Conservation (phyloP, 2,888 invertebrate species). For the Hipparchia sbordonii region DNA sequence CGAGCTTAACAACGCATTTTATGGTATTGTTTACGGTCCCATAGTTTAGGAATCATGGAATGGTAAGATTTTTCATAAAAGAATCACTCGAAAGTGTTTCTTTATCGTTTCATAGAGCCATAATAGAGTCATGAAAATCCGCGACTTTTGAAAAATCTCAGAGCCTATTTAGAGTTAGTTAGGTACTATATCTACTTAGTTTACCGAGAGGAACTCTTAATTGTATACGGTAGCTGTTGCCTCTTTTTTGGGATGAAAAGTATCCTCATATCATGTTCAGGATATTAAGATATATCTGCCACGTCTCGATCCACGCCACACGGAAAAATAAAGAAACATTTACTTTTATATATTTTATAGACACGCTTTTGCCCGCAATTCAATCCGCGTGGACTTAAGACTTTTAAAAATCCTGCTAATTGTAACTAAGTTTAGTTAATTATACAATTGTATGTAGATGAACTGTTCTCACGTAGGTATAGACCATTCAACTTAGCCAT, state of each 20-base stretch:
- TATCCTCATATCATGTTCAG: too few species aligned
- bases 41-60: conserved; percentile 1
- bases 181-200: too few species aligned
- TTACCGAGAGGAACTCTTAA: too few species aligned
- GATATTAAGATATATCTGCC: too few species aligned
- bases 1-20: conserved; percentile 3
- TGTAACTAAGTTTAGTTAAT: too few species aligned
- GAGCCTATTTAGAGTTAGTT: neutral
- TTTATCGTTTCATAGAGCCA: neutral
- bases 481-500: neutral
- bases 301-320: too few species aligned
- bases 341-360: too few species aligned
- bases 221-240: neutral
- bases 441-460: neutral
- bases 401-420: too few species aligned
- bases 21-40: conserved; percentile 13
- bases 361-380: too few species aligned
- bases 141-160: neutral
- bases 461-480: neutral
- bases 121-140: neutral
- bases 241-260: neutral
- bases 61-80: neutral
- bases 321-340: too few species aligned
- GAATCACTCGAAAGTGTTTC: neutral
- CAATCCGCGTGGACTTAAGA: too few species aligned